Evolutionary conservation across 2,797 vertebrate species (phyloP).

Genomic region (Schizopygopsis malacanthus): DNA sequence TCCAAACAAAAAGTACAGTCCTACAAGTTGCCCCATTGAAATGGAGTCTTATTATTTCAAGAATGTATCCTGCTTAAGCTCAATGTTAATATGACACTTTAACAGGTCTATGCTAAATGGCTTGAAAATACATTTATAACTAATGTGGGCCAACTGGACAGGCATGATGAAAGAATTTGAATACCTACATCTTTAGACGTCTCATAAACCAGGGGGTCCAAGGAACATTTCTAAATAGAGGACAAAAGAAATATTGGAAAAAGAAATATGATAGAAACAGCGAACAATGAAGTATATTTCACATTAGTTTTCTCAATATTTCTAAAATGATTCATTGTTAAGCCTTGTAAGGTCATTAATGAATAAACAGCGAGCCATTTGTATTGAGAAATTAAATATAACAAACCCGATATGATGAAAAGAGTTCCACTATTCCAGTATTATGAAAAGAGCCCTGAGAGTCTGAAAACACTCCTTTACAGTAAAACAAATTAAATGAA

Average conservation of each 20-base stretch:
- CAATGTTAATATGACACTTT: slow-evolving; percentile 35
- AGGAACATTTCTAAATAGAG: background rate
- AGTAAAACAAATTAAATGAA: background rate
- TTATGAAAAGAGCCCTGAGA: background rate
- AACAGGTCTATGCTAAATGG: slow-evolving; percentile 26
- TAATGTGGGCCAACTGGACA: slow-evolving; percentile 29
- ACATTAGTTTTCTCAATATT: background rate
- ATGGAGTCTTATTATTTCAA: slow-evolving; percentile 14
- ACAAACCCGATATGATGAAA: background rate
- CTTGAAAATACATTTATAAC: background rate
- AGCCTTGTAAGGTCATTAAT: background rate
- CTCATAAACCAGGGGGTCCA: background rate
- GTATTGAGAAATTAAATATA: background rate
- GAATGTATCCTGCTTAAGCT: slow-evolving; percentile 22
- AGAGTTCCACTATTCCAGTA: background rate
- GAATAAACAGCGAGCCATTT: background rate
- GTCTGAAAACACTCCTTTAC: background rate
- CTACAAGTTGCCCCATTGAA: slow-evolving; percentile 10
- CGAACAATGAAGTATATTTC: background rate
- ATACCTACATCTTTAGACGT: background rate
- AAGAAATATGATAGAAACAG: background rate
- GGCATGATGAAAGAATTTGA: background rate
- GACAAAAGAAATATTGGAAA: background rate
- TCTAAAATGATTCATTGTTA: background rate
- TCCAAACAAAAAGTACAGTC: slow-evolving; percentile 40